Evolutionary conservation across 2,797 vertebrate species (phyloP).

Genomic region (Sebastiscus tertius): DNA sequence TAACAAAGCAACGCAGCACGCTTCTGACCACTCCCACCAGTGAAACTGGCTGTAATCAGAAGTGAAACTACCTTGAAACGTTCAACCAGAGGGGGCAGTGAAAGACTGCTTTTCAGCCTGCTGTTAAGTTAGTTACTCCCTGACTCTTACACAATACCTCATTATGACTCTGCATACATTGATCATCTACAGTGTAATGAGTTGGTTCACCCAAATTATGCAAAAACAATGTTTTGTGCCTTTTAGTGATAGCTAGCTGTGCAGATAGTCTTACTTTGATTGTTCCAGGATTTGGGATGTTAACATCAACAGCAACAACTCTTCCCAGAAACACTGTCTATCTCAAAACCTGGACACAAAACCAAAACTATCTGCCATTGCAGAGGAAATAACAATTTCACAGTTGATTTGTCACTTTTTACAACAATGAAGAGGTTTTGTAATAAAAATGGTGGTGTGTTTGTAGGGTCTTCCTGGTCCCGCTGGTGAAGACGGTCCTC

Average conservation of each 20-base stretch:
- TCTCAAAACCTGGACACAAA: background rate
- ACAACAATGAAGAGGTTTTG: background rate
- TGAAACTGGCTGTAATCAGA: background rate
- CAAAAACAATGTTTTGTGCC: background rate
- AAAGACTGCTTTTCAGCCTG: background rate
- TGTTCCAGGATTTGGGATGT: background rate
- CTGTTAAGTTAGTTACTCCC: background rate
- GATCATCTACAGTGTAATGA: background rate
- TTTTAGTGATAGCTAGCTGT: background rate
- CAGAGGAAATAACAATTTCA: background rate
- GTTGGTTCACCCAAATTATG: background rate
- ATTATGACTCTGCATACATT: background rate
- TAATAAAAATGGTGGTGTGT: slow-evolving; percentile 33
- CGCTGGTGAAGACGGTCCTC: slow-evolving; percentile 92
- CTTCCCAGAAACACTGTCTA: background rate
- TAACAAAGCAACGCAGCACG: too few relatives aligned
- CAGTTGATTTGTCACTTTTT: background rate
- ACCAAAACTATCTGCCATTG: background rate
- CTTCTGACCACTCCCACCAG: background rate
- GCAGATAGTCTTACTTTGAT: background rate
- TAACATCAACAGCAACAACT: background rate
- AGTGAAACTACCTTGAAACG: background rate
- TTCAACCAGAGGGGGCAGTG: background rate
- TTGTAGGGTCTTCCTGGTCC: slow-evolving; percentile 89
- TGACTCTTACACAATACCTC: background rate